Conservation (phyloP, 2,888 invertebrate genomes). For the Ormyrus rosae region DNA sequence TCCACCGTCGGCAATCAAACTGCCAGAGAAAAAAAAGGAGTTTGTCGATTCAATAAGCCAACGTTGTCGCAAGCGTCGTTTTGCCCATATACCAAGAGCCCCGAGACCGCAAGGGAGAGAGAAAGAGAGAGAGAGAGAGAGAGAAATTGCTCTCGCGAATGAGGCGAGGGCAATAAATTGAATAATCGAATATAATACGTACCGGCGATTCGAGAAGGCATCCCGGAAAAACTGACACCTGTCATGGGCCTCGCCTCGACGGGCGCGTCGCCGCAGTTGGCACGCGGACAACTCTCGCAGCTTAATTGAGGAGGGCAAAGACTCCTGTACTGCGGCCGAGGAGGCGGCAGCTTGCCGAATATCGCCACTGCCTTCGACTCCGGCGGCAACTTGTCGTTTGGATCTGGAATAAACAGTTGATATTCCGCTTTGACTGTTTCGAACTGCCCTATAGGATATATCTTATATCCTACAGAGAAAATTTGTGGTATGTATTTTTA, state of each 20-base stretch:
- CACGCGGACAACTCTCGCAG: conserved; percentile 81
- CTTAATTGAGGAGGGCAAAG: conserved; percentile 80
- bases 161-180: no score
- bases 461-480: background rate
- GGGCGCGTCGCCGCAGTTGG: conserved; percentile 71
- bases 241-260: conserved; percentile 67
- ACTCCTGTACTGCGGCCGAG: conserved; percentile 78
- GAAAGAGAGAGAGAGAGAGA: no score
- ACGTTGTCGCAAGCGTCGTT: no score
- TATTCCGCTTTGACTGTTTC: no score
- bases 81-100: no score
- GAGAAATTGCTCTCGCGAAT: no score
- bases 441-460: no score
- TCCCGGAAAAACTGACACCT: conserved; percentile 66
- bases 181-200: conserved; percentile 44
- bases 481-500: background rate
- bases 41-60: no score
- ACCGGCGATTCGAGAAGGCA: conserved; percentile 68
- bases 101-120: no score
- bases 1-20: no score
- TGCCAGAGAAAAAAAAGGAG: no score
- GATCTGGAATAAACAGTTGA: conserved; percentile 58
- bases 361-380: conserved; percentile 67
- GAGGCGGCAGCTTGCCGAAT: conserved; percentile 81
- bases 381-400: conserved; percentile 57